Conservation (phyloP, 2,797 vertebrate genomes). For the Adelosebastes latens region DNA sequence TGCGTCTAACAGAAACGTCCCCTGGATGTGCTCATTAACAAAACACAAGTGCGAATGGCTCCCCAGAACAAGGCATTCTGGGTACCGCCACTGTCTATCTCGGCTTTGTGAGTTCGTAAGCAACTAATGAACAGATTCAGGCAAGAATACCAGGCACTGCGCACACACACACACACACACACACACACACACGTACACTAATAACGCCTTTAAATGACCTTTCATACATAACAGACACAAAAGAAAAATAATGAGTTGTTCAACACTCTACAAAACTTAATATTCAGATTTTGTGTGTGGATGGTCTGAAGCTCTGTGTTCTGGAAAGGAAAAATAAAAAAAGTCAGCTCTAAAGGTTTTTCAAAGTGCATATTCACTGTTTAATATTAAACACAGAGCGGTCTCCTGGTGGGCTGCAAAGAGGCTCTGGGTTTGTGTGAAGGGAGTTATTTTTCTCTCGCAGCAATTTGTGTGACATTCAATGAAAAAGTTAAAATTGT, state of each 20-base stretch:
- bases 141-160: slow-evolving; percentile 39
- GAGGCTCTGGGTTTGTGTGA: neutral
- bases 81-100: slow-evolving; percentile 61
- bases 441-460: slow-evolving; percentile 20
- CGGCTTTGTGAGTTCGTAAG: slow-evolving; percentile 51
- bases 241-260: slow-evolving; percentile 31
- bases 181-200: neutral
- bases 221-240: slow-evolving; percentile 2
- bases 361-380: slow-evolving; percentile 12
- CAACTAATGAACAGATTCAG: slow-evolving; percentile 66
- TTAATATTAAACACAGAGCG: slow-evolving; percentile 23
- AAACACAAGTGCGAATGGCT: slow-evolving; percentile 65
- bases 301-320: slow-evolving; percentile 14
- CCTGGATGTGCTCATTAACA: slow-evolving; percentile 78
- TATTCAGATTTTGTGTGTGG: slow-evolving; percentile 26
- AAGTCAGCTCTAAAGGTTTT: neutral
- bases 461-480: slow-evolving; percentile 5
- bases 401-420: slow-evolving; percentile 3
- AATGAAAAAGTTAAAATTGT: neutral
- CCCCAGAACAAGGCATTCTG: slow-evolving; percentile 72
- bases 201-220: slow-evolving; percentile 45
- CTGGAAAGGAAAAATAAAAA: neutral
- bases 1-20: slow-evolving; percentile 44
- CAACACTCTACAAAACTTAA: slow-evolving; percentile 30
- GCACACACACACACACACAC: slow-evolving; percentile 10